Base-by-base conservation (phyloP, 1,140 invertebrate genomes). In the Drosophila mayri region DNA sequence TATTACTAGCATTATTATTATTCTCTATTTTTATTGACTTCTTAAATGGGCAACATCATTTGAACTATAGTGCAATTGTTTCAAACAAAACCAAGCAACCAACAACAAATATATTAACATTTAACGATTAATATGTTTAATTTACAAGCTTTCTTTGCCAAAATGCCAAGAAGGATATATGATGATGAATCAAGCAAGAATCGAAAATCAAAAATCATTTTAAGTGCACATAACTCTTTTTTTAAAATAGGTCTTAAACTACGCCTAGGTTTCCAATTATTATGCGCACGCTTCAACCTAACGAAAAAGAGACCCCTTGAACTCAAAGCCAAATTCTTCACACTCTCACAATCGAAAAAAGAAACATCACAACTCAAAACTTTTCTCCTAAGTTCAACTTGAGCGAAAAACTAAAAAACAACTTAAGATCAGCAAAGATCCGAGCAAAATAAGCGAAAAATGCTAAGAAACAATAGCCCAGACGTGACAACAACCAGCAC, bases 1-100 rank as follows among this genome's bases (percentile, higher is more conserved):
- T 83, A 83, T 67, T 74, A 61, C 54, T 68, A 66, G 62, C 65
- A 60, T 81, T 81, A 73, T 82, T 78, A 82, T 82, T 74, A 82
- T 55, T 46, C 66, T 47, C 52, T 72, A 72, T 72, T 71, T 72
- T 72, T 50, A 67, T 70, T 70, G 66, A 72, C 67, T 72, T 72
- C 67, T 72, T 72, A 50, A 90, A 90, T 88, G 84, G 84, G 85
- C 85, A 88, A 88, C 68, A 88, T 72, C 73, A 90, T 88, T 88
- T 90, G 85, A 90, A 88, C 83, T 90, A 90, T 90, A 90, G 85
- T 90, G 85, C 85, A 90, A 90, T 90, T 90, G 85, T 90, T 90
- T 90, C 81, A 90, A 90, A 90, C 83, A 87, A 87, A 83, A 79
- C 76, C 52, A 77, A 76, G 68, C 55, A 76, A 78, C 79, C 62